Conservation (phyloP, 35 echinoderm and acorn worm genomes). For the Stichopus chloronotus region DNA sequence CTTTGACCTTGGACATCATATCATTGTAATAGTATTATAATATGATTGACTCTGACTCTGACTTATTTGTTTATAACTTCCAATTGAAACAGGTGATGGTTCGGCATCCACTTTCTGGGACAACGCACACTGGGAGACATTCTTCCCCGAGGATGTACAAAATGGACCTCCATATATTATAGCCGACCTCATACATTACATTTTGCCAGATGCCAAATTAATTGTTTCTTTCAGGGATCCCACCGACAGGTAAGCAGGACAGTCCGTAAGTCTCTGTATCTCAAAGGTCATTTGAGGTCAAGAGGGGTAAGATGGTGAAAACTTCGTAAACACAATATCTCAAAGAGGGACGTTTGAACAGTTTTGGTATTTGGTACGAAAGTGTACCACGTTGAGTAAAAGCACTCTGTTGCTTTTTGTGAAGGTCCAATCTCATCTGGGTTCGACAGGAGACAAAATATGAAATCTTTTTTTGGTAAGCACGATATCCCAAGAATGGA, state of each 20-base stretch:
- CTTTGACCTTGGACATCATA: too few relatives aligned
- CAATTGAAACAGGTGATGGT: constrained; percentile 35
- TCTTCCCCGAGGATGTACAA: not conserved
- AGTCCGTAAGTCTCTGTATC: too few relatives aligned
- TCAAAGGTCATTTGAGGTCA: too few relatives aligned
- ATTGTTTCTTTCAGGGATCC: constrained; percentile 49
- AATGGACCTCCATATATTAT: constrained; percentile 52
- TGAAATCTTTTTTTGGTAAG: too few relatives aligned
- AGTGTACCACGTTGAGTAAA: not conserved
- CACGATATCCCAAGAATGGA: too few relatives aligned
- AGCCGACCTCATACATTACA: constrained; percentile 45
- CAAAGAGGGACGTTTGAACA: not conserved
- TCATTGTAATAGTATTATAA: too few relatives aligned
- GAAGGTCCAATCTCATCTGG: not conserved
- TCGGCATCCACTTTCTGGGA: constrained; percentile 60
- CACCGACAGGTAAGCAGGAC: constrained; percentile 10
- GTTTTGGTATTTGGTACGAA: not conserved
- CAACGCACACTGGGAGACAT: constrained; percentile 1
- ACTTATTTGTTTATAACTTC: not conserved
- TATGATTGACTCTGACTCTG: too few relatives aligned
- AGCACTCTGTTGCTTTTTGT: not conserved
- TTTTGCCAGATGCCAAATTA: constrained; percentile 45
- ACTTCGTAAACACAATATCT: not conserved
- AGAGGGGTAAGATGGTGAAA: not conserved
- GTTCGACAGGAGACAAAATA: too few relatives aligned